Evolutionary conservation across 2,113 vertebrate species (phyloP).

Genomic region (Cavia aperea): DNA sequence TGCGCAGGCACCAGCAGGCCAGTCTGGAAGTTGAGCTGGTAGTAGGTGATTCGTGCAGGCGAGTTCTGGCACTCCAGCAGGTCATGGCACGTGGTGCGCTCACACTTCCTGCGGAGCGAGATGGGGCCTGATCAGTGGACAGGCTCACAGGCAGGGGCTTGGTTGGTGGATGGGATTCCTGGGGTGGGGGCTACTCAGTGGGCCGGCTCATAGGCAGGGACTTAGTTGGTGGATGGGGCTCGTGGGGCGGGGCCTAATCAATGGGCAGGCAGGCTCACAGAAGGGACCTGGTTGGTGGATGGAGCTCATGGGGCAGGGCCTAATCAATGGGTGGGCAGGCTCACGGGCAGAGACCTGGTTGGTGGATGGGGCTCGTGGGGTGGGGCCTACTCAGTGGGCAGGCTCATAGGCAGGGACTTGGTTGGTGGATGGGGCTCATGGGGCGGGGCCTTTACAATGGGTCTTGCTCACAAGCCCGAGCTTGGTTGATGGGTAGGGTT

Average conservation of each 20-base stretch:
- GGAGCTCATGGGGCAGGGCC: rapidly evolving
- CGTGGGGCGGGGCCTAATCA: not conserved
- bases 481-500: not conserved
- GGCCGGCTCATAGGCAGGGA: rapidly evolving
- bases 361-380: not conserved
- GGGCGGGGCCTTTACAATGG: not conserved
- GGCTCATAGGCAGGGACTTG: rapidly evolving
- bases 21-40: slow-evolving; percentile 92
- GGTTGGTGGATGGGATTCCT: not conserved
- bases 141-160: rapidly evolving
- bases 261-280: not conserved
- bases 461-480: rapidly evolving
- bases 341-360: rapidly evolving
- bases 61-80: slow-evolving; percentile 86
- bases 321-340: not conserved
- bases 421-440: not conserved
- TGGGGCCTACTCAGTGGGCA: not conserved
- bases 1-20: slow-evolving; percentile 87
- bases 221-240: no score
- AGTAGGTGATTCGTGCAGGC: slow-evolving; percentile 86
- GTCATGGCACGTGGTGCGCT: slow-evolving; percentile 84
- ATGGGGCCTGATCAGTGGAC: not conserved
- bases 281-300: not conserved
- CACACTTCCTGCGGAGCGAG: slow-evolving; percentile 82
- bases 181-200: not conserved